A percentile compares a stretch with the other conserved stretches of the same genome.
Evolutionary conservation across 2,888 invertebrate genomes (phyloP).

Genomic region (Diarsia mendica): DNA sequence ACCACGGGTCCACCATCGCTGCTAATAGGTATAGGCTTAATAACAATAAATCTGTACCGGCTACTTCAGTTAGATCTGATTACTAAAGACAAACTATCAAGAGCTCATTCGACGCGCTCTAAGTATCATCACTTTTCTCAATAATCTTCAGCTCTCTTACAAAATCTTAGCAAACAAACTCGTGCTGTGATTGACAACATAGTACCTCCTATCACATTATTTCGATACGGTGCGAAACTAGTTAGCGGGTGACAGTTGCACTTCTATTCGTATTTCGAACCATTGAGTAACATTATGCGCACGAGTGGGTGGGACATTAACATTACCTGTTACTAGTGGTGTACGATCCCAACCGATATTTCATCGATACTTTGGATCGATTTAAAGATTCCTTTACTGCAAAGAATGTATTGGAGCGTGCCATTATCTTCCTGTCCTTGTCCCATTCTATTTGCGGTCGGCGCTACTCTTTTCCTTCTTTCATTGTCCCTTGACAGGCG

Average conservation of each 20-base stretch:
- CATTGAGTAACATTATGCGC: conserved; percentile 60
- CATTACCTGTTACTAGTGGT: conserved; percentile 80
- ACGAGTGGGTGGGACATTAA: conserved; percentile 80
- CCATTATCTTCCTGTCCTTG: no score
- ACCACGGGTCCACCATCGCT: no score
- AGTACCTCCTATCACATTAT: conserved; percentile 49
- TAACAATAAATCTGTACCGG: not conserved
- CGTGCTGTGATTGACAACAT: conserved; percentile 50
- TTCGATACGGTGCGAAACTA: conserved; percentile 49
- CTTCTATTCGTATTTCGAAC: conserved; percentile 41
- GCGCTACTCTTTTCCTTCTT: no score
- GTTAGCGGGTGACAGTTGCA: conserved; percentile 55
- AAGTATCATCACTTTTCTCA: not conserved
- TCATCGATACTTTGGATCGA: not conserved
- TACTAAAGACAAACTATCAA: not conserved
- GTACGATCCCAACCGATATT: not conserved
- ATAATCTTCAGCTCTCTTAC: not conserved
- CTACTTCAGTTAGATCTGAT: not conserved
- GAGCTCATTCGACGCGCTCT: not conserved
- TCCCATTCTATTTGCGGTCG: no score
- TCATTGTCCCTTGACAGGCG: no score
- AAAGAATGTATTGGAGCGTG: not conserved
- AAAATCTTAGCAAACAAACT: conserved; percentile 18
- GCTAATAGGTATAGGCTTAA: not conserved
- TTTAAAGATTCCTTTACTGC: not conserved